Evolutionary conservation across 2,888 invertebrate genomes (phyloP).

Genomic region (Phoenoteleia sp.): DNA sequence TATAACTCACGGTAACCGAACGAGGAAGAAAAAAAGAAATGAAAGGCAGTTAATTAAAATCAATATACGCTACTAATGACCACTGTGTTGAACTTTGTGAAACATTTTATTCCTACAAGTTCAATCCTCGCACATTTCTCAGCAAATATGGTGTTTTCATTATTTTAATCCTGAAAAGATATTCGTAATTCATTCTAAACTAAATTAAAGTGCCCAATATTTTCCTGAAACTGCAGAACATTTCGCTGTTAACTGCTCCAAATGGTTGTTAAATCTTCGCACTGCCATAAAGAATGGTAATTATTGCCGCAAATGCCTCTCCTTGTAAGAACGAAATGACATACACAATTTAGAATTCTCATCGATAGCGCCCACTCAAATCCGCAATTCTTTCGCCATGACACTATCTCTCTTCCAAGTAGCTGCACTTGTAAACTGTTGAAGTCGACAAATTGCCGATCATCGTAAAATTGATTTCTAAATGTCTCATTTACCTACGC

Average conservation of each 20-base stretch:
- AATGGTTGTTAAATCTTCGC: background rate
- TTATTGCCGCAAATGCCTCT: slow-evolving; percentile 22
- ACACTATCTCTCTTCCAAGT: slow-evolving; percentile 75
- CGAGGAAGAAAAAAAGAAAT: too few relatives aligned
- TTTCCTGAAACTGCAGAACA: too few relatives aligned
- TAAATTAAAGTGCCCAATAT: too few relatives aligned
- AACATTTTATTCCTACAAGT: too few relatives aligned
- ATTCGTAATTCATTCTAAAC: too few relatives aligned
- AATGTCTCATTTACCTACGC: slow-evolving; percentile 76
- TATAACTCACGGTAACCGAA: too few relatives aligned
- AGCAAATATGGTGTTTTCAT: too few relatives aligned
- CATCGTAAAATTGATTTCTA: slow-evolving; percentile 58
- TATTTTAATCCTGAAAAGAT: too few relatives aligned
- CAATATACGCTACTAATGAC: too few relatives aligned
- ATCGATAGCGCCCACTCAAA: slow-evolving; percentile 54
- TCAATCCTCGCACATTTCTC: too few relatives aligned
- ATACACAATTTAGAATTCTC: slow-evolving; percentile 42
- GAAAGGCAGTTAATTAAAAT: too few relatives aligned
- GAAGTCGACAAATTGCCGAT: slow-evolving; percentile 55
- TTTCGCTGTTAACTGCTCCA: background rate
- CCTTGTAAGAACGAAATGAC: slow-evolving; percentile 34
- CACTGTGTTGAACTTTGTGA: too few relatives aligned
- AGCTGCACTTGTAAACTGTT: slow-evolving; percentile 80
- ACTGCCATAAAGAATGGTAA: background rate
- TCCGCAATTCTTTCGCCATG: slow-evolving; percentile 75